Conservation (phyloP, 2,888 invertebrate genomes). For the Microplitis manilae region DNA sequence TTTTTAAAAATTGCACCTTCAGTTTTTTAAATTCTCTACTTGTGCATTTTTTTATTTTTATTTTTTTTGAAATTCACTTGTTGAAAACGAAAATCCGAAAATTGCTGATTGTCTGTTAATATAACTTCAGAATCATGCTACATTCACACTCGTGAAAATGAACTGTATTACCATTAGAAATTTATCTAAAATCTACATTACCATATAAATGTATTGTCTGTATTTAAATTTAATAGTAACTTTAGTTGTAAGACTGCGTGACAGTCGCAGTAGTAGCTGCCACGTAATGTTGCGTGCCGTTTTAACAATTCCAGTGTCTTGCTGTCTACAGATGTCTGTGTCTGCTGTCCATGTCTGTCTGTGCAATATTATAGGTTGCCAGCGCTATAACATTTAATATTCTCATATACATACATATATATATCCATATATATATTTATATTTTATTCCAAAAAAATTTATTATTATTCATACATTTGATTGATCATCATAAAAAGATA, state of each 20-base stretch:
- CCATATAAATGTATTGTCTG: too few relatives aligned
- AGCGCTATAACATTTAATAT: neutral
- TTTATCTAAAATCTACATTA: too few relatives aligned
- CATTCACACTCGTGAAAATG: too few relatives aligned
- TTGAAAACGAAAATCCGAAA: too few relatives aligned
- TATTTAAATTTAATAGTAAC: too few relatives aligned
- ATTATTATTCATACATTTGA: neutral
- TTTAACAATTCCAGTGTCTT: slow-evolving; percentile 53
- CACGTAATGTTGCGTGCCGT: slow-evolving; percentile 70
- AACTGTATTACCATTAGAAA: too few relatives aligned
- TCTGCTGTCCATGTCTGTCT: neutral
- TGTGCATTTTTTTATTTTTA: too few relatives aligned
- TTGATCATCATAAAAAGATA: neutral
- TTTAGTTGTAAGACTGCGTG: slow-evolving; percentile 49
- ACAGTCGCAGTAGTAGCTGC: slow-evolving; percentile 58
- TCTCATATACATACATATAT: neutral
- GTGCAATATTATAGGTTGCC: neutral
- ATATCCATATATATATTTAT: slow-evolving; percentile 2
- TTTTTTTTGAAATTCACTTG: too few relatives aligned
- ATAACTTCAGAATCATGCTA: too few relatives aligned
- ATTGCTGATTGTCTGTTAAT: too few relatives aligned
- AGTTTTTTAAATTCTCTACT: too few relatives aligned
- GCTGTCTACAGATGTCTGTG: slow-evolving; percentile 8
- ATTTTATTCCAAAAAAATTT: slow-evolving; percentile 7
- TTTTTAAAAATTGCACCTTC: too few relatives aligned